Base-by-base conservation (phyloP, 92 coral and sea anemone species). In the Chrysogorgia sp. region DNA sequence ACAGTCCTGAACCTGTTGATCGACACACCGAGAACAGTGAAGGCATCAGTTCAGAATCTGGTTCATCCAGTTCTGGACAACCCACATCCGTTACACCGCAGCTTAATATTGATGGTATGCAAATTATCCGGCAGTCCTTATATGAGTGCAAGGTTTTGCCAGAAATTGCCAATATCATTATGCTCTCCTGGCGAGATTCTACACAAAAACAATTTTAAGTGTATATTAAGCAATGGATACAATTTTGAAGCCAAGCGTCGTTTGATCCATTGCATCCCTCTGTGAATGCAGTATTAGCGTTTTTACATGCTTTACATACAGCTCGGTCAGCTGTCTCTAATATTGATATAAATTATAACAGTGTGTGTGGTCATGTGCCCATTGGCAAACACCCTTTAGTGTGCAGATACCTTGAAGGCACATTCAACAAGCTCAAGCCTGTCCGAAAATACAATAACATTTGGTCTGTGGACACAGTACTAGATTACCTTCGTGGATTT, bases 161-260 rank as follows among this genome's bases (percentile, higher is more conserved):
- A 40, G 72, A 74, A 19, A 41, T 82, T 83, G 82, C 76, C 63
- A 74, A 86, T 0, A 62, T 86, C 80, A 86, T 90, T 82, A 83
- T 80, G 88, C 75, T 50, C 40, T 83, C 86, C 48, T 80, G 84
- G 90, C 57, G 84, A 20, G 56, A 67, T 4, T 13, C 76, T 19
- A 86, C 92, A 0, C 74, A 61, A 2, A 79, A 76, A 30, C 93
- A 90, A 50, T 90, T 83, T 81, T 43, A 62, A 13, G 88, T 86
- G 76, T 82, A 65, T 64, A 78, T 85, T 66, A 40, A 64, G 21
- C 77, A 74, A 78, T 85, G 89, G 89, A 3, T 75, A 10, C 35
- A 58, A 7, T 85, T 82, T 85, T 89, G 92, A 71, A 34, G 58
- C 34, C 24, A 79, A 83, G 60, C 68, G 47, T 50, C 63, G 43